These are phyloP conservation scores for Steinernema feltiae DNA, from an alignment of 1,140 invertebrate species.

Conservation along the genomic window DNA sequence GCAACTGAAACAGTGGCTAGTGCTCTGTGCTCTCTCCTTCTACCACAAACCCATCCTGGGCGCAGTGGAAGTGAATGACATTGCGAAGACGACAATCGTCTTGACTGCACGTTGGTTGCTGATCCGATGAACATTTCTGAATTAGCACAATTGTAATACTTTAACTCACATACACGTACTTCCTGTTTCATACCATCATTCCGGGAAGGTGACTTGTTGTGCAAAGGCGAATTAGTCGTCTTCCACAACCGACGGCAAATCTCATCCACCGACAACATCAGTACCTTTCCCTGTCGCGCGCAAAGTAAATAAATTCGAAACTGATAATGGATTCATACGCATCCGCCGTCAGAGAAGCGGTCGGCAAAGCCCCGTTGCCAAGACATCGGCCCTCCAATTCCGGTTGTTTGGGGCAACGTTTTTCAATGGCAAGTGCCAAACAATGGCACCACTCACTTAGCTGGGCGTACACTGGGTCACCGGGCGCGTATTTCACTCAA, in stretches of 20 bases:
- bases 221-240: too few relatives aligned
- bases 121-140: background rate
- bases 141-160: background rate
- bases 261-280: background rate
- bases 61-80: background rate
- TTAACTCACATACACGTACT: background rate
- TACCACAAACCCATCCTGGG: background rate
- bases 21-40: background rate
- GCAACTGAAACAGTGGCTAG: background rate
- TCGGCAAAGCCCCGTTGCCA: background rate
- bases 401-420: conserved; percentile 9
- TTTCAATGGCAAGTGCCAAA: background rate
- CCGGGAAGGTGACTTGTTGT: background rate
- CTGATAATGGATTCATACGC: conserved; percentile 9
- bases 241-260: background rate
- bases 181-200: background rate
- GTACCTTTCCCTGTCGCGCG: background rate
- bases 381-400: conserved; percentile 12
- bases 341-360: background rate
- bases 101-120: background rate
- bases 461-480: too few relatives aligned
- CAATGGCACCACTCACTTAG: background rate
- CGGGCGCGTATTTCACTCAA: too few relatives aligned
- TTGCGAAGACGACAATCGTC: background rate
- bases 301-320: background rate